Conservation (phyloP, 2,888 invertebrate genomes). For the Coelogynopora nodosa region DNA sequence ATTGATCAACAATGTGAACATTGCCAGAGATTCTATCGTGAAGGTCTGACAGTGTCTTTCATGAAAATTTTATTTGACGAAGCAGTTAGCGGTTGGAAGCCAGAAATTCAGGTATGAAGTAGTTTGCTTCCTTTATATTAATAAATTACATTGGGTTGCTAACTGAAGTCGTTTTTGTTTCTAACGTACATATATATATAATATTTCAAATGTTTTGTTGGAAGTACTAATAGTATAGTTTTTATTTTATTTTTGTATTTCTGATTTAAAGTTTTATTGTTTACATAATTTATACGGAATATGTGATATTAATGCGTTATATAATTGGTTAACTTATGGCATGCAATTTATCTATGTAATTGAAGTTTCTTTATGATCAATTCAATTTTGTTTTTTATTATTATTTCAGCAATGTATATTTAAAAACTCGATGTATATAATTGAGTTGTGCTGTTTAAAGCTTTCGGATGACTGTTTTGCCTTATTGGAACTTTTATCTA, state of each 20-base stretch:
- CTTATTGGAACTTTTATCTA: conserved; percentile 81
- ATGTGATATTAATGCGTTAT: no score
- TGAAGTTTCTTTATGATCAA: conserved; percentile 41
- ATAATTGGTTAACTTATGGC: no score
- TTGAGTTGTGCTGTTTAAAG: conserved; percentile 87
- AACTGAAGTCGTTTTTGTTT: no score
- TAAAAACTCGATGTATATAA: conserved; percentile 83
- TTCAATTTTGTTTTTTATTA: background rate
- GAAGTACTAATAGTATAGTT: no score
- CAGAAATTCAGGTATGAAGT: conserved; percentile 81
- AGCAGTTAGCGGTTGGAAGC: conserved; percentile 94
- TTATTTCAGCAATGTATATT: conserved; percentile 72
- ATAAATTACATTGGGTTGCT: no score
- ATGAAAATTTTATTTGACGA: conserved; percentile 94
- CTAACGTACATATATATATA: no score
- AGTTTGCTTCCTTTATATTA: no score
- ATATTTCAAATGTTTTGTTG: no score
- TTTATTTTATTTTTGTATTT: no score
- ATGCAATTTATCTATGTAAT: background rate
- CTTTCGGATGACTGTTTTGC: conserved; percentile 83
- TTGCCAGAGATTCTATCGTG: conserved; percentile 89
- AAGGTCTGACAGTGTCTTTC: conserved; percentile 86
- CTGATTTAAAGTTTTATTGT: no score
- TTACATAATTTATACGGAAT: no score
- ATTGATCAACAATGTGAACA: conserved; percentile 80